Conservation (phyloP, 2,888 invertebrate genomes). For the Brassicogethes aeneus region DNA sequence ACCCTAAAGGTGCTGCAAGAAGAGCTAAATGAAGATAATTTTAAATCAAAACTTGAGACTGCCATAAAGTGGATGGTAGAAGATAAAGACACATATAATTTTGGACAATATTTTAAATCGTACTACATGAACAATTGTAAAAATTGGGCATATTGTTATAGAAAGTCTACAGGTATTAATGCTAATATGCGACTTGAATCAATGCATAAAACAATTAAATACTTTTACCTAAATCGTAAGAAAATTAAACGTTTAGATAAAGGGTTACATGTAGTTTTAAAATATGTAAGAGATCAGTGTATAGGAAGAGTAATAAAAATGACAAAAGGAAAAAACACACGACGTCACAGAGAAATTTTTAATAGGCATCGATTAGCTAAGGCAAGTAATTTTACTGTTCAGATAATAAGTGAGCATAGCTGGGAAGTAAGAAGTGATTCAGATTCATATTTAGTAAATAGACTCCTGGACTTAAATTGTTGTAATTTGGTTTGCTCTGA, state of each 20-base stretch:
- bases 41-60: not conserved
- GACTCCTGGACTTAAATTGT: too few species aligned
- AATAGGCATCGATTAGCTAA: too few species aligned
- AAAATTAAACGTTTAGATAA: not conserved
- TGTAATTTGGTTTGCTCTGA: too few species aligned
- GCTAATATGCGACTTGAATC: not conserved
- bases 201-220: not conserved
- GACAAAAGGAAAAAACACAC: not conserved
- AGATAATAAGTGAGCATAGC: too few species aligned
- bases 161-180: not conserved
- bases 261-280: not conserved
- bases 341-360: not conserved
- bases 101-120: not conserved
- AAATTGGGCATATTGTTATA: not conserved
- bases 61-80: not conserved
- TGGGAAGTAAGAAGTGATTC: too few species aligned
- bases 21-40: not conserved
- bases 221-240: not conserved
- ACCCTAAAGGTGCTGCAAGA: not conserved
- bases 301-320: not conserved
- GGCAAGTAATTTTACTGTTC: too few species aligned
- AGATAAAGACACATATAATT: not conserved
- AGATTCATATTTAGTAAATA: too few species aligned
- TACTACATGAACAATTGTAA: not conserved
- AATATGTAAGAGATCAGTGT: not conserved